Percentiles rank a stretch among this genome's conserved stretches.
Evolutionary conservation across 2,888 invertebrate species (phyloP).

Genomic region (Leucoma salicis): DNA sequence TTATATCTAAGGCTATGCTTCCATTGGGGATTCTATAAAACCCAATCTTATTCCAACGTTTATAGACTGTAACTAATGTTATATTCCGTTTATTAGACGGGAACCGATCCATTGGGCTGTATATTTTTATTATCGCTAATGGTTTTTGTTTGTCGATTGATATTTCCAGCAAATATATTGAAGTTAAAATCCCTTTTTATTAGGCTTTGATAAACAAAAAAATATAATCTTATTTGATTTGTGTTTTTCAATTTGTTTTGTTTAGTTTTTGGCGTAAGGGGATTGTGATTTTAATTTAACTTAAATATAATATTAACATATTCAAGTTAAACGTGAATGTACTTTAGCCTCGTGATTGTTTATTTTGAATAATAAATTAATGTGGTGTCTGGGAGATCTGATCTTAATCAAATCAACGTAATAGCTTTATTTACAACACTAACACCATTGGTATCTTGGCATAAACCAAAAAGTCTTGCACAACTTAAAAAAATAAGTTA

Average conservation of each 20-base stretch:
- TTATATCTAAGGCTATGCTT: no score
- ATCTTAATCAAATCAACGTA: neutral
- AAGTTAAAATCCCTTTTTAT: slow-evolving; percentile 10
- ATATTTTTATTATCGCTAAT: slow-evolving; percentile 19
- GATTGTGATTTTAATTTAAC: neutral
- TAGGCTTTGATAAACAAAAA: slow-evolving; percentile 3
- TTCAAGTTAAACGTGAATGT: neutral
- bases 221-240: neutral
- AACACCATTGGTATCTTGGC: no score
- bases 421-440: neutral
- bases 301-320: neutral
- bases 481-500: no score
- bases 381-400: neutral
- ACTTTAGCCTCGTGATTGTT: neutral
- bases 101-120: slow-evolving; percentile 2
- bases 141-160: slow-evolving; percentile 14
- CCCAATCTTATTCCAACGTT: neutral
- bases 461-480: no score
- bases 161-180: slow-evolving; percentile 13
- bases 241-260: neutral
- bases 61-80: neutral
- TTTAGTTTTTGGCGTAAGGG: neutral
- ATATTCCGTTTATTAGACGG: slow-evolving; percentile 1
- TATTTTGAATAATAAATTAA: neutral
- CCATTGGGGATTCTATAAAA: neutral